Evolutionary conservation across 2,888 invertebrate species (phyloP).

Genomic region (Agelastica alni): DNA sequence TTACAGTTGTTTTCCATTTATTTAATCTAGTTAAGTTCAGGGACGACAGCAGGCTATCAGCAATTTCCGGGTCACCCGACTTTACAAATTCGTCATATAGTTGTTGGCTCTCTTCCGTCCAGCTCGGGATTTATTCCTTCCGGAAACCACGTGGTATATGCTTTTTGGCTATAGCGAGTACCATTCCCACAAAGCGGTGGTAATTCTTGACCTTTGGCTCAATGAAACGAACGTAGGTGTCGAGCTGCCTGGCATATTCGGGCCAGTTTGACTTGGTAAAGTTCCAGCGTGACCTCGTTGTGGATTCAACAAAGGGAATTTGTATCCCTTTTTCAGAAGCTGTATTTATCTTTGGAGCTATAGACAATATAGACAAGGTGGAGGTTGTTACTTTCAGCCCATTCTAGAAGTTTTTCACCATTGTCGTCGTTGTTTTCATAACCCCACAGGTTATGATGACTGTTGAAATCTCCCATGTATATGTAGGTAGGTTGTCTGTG

Average conservation of each 20-base stretch:
- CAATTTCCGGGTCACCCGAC: background rate
- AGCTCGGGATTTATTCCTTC: too few relatives aligned
- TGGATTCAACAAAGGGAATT: slow-evolving; percentile 7
- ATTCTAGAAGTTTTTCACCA: background rate
- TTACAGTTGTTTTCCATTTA: background rate
- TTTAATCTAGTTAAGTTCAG: background rate
- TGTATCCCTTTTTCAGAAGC: slow-evolving; percentile 7
- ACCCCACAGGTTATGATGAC: background rate
- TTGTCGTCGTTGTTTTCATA: background rate
- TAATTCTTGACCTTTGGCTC: slow-evolving; percentile 4
- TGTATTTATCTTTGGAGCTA: background rate
- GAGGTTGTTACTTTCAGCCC: background rate
- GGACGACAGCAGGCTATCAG: background rate
- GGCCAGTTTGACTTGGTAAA: too few relatives aligned
- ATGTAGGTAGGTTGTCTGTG: background rate
- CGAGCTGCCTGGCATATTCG: too few relatives aligned
- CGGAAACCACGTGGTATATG: background rate
- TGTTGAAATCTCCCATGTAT: too few relatives aligned
- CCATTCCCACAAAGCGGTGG: background rate
- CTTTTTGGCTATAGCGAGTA: slow-evolving; percentile 3
- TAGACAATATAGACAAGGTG: background rate
- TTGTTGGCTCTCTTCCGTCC: too few relatives aligned
- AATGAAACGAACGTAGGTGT: background rate
- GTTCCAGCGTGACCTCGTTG: slow-evolving; percentile 5
- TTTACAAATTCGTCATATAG: background rate